These are phyloP conservation scores for Epistrophella euchroma DNA, from an alignment of 2,888 invertebrate species.

Conservation along the genomic window DNA sequence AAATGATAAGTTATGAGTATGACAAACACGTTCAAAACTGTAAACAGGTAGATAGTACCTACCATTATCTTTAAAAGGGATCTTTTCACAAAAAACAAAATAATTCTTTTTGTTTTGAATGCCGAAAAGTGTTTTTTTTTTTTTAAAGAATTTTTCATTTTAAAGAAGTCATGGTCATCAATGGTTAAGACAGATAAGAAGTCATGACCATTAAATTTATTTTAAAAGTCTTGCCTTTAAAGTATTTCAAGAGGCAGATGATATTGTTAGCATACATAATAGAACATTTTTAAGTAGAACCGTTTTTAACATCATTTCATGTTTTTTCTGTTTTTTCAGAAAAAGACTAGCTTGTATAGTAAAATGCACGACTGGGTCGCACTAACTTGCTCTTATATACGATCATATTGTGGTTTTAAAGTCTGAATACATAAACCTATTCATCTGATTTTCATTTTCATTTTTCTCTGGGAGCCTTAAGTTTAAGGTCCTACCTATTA, in stretches of 20 bases:
- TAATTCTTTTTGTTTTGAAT: neutral
- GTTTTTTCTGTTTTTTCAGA: no score
- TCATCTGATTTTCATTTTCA: no score
- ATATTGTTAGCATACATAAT: neutral
- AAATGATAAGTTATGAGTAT: slow-evolving; percentile 10
- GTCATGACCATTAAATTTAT: neutral
- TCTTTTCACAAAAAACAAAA: neutral
- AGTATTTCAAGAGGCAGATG: neutral
- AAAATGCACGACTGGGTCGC: no score
- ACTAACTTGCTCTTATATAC: no score
- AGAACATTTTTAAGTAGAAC: neutral
- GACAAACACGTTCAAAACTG: neutral
- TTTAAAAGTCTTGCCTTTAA: neutral
- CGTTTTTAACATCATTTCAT: neutral
- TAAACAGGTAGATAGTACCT: neutral
- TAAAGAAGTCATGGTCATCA: neutral
- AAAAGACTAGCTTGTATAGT: no score
- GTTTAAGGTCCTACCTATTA: no score
- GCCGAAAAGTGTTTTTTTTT: neutral
- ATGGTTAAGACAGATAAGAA: neutral
- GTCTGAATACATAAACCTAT: no score
- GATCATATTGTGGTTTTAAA: no score
- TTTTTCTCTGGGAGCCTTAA: no score
- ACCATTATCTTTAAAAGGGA: neutral
- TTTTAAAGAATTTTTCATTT: neutral